Conservation (phyloP, 2,797 vertebrate genomes). For the Paramormyrops hopkinsi region DNA sequence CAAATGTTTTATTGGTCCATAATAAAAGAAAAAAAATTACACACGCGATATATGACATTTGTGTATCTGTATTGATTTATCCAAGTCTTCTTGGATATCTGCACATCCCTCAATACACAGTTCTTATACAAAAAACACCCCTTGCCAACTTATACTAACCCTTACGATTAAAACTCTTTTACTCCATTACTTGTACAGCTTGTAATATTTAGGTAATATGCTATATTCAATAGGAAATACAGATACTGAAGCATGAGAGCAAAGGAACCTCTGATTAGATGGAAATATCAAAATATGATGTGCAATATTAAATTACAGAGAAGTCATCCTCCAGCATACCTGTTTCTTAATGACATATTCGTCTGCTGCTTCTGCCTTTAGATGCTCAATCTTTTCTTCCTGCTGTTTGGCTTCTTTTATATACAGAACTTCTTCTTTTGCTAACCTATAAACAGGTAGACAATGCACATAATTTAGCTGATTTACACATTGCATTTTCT, state of each 20-base stretch:
- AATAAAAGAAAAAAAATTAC: background rate
- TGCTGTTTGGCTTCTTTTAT: constrained; percentile 82
- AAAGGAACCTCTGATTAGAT: background rate
- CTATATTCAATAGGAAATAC: background rate
- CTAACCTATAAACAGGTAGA: constrained; percentile 62
- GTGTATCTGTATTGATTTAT: background rate
- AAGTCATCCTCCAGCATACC: background rate
- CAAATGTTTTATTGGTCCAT: background rate
- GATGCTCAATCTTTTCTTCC: constrained; percentile 80
- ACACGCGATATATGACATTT: background rate
- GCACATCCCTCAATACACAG: background rate
- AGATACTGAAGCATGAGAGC: background rate
- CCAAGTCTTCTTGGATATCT: background rate
- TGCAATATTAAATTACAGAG: background rate
- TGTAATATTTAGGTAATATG: background rate
- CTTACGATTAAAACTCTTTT: background rate
- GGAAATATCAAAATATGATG: background rate
- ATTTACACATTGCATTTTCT: background rate
- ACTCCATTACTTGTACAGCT: background rate
- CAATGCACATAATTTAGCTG: background rate
- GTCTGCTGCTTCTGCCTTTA: constrained; percentile 78
- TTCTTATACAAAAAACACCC: background rate
- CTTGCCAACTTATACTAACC: background rate
- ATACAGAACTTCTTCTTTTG: constrained; percentile 83
- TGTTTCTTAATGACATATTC: constrained; percentile 81